A percentile compares a stretch with the other conserved stretches of the same genome.
Evolutionary conservation across 2,797 vertebrate genomes (phyloP).

Genomic region (Peromyscus eremicus): DNA sequence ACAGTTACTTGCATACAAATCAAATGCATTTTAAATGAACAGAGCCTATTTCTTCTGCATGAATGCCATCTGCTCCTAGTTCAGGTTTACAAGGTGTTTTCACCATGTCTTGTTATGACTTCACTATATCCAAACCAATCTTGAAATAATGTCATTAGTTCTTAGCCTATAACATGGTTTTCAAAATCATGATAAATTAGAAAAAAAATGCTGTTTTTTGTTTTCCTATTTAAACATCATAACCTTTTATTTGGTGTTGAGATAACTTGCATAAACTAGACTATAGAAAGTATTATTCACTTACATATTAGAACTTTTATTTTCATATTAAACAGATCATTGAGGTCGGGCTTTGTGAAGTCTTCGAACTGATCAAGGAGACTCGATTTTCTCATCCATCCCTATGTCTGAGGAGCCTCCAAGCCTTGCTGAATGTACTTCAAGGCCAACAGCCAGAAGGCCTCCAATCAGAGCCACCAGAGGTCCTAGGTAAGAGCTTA

Average conservation of each 20-base stretch:
- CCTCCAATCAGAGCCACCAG: conserved; percentile 97
- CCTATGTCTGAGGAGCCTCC: conserved; percentile 97
- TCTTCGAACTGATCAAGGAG: conserved; percentile 99
- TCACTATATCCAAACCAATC: conserved; percentile 37
- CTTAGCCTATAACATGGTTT: conserved; percentile 57
- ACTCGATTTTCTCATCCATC: conserved; percentile 98
- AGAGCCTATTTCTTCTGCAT: conserved; percentile 13
- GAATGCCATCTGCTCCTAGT: not conserved
- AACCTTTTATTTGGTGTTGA: not conserved
- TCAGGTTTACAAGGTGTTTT: conserved; percentile 44
- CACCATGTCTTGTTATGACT: conserved; percentile 28
- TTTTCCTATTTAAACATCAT: conserved; percentile 47
- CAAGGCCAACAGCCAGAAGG: conserved; percentile 99
- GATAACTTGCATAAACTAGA: not conserved
- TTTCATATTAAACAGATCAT: conserved; percentile 87
- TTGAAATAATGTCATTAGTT: conserved; percentile 2
- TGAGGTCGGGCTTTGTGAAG: conserved; percentile 98
- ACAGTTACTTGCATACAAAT: not conserved
- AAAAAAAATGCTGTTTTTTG: not conserved
- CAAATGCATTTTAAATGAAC: conserved; percentile 59
- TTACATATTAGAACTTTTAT: conserved; percentile 44
- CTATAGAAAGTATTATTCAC: conserved; percentile 39
- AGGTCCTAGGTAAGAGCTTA: conserved; percentile 94
- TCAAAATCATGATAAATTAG: conserved; percentile 54
- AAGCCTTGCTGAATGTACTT: conserved; percentile 98